Evolutionary conservation across 2,888 invertebrate genomes (phyloP), one percentile per base, ranked within the genome.

Genomic region (Vanessa cardui): DNA sequence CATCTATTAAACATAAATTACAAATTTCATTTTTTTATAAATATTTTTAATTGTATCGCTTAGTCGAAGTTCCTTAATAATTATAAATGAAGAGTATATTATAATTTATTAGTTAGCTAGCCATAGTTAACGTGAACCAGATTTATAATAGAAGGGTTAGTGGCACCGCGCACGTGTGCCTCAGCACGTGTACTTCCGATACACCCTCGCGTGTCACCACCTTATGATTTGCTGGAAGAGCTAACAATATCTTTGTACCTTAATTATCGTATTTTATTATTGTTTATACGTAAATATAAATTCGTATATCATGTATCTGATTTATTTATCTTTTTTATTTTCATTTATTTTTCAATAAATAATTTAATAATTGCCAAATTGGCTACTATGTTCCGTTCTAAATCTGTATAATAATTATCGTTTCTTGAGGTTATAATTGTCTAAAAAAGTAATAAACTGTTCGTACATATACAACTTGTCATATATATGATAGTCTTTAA

Each of bases 121-220:
- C n/a, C 18, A 56, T 56, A 33, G 9, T 56, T 26, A 58, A 56
- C 31, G 66, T 31, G 33, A 54, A 61, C 66, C 74, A 75, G 78
- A 76, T 76, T 76, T 75, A 65, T 72, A 72, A 61, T 69, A 68
- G 66, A 74, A 76, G 78, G 79, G 77, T 76, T 76, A 69, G 71
- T 69, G 70, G 73, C 26, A 26, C 26, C 26, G 26, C 26, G 26
- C 79, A 80, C 79, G 79, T 80, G 79, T 72, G 71, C 71, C 49
- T 18, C 63, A 68, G 67, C 69, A 70, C 72, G 71, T 70, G 63
- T 59, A 70, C 75, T 76, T 75, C 77, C 77, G 75, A 74, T 72
- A 72, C 71, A 67, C 75, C 73, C 76, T 67, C 68, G 59, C 31
- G 6, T 49, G 66, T 61, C 65, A 44, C 46, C 66, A 56, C 56